Evolutionary conservation across 2,113 vertebrate genomes (phyloP).

Genomic region (Nymphicus hollandicus): DNA sequence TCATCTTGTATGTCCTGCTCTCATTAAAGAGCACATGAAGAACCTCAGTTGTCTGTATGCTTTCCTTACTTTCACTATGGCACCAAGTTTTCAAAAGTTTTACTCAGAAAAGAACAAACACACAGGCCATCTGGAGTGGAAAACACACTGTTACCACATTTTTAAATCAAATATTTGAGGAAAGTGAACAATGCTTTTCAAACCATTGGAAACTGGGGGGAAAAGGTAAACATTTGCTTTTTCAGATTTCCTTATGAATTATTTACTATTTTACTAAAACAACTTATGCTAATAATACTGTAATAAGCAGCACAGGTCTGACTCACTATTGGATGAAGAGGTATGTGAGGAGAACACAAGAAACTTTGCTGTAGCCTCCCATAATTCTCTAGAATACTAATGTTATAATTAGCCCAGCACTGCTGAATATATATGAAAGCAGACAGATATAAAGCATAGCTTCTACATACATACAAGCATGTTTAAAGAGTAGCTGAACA

Average conservation of each 20-base stretch:
- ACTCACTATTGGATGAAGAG: neutral
- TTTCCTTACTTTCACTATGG: neutral
- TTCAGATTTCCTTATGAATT: constrained; percentile 67
- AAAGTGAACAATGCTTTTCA: constrained; percentile 44
- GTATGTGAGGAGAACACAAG: neutral
- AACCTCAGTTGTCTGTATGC: neutral
- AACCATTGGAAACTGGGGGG: neutral
- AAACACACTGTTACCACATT: constrained; percentile 54
- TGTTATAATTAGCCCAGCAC: neutral
- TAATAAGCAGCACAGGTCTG: constrained; percentile 28
- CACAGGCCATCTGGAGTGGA: neutral
- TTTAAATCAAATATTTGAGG: constrained; percentile 61
- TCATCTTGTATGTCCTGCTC: neutral
- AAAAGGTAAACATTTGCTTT: constrained; percentile 54
- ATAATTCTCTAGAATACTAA: constrained; percentile 12
- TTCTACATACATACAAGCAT: neutral
- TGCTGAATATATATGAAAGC: neutral
- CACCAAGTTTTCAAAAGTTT: constrained; percentile 23
- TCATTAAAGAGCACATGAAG: neutral
- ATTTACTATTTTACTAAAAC: constrained; percentile 52
- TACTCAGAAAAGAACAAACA: neutral
- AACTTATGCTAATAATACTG: constrained; percentile 52
- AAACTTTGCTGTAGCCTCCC: neutral
- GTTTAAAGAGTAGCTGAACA: neutral
- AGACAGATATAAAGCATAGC: neutral